Base-by-base conservation (phyloP, 2,113 vertebrate species). In the Oreochromis niloticus region DNA sequence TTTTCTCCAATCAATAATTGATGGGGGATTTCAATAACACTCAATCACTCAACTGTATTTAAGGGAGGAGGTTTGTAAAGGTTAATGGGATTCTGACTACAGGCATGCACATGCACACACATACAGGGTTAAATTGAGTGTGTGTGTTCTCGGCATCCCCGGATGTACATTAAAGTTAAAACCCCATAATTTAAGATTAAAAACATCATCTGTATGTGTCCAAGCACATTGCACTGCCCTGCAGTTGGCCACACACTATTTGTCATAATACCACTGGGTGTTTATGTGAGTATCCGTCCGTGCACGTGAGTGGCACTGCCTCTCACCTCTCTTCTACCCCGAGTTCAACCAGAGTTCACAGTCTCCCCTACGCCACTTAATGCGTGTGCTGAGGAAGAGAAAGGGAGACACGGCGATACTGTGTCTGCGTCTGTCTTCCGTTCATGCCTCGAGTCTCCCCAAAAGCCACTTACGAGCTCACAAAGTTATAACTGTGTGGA, bases 261-360 rank as follows among this genome's bases (percentile, higher is more conserved):
- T 71, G 54, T 78, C 34, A 13, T 75, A 16, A 56, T 10, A 30
- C 9, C 11, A 19, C 59, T 61, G 48, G 9, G 30, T 85, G 89
- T 84, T 83, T 83, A 6, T 81, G 46, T 2, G 5, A 79, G 11
- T 56, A 14, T 88, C 81, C 78, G 7, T 32, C 83, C 41, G 41
- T 89, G 85, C 91, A 63, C 81, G 84, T 87, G 93, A 79, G 84
- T 85, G 56, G 86, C 82, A 83, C 88, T 91, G 91, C 39, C 87
- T 91, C 91, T 96, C 93, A 96, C 95, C 96, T 95, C 85, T 85
- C 71, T 82, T 85, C 96, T 88, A 96, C 94, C 96, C 89, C 55
- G 89, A 92, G 96, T 96, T 97, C 96, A 96, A 14, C 17, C 80
- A 88, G 93, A 96, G 96, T 97, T 96, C 96, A 96, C 56, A 43